Evolutionary conservation across 2,113 vertebrate species (phyloP).

Genomic region (Onychostoma macrolepis): DNA sequence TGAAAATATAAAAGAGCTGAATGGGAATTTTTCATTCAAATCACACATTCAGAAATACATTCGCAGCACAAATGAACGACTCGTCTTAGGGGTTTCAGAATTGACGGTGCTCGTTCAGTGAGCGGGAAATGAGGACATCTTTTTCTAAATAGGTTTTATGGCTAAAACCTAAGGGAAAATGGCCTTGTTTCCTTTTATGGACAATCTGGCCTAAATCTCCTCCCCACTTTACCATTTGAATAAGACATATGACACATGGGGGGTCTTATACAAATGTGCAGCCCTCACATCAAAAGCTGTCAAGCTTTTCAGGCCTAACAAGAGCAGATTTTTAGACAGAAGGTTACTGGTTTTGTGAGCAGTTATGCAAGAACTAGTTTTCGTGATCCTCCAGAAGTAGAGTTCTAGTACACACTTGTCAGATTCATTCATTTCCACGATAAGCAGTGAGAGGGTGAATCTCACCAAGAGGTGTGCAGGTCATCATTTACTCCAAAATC

Average conservation of each 20-base stretch:
- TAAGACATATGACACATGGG: slow-evolving; percentile 40
- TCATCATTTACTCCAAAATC: background rate
- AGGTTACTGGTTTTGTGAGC: background rate
- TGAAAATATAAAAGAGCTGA: background rate
- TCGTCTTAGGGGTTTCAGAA: background rate
- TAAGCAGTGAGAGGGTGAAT: background rate
- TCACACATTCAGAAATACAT: slow-evolving; percentile 5
- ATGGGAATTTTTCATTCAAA: slow-evolving; percentile 21
- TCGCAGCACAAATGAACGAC: background rate
- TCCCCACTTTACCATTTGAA: slow-evolving; percentile 34
- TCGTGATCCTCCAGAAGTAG: background rate
- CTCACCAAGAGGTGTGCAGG: background rate
- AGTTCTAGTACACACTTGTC: background rate
- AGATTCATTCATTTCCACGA: background rate
- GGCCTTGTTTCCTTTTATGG: slow-evolving; percentile 60
- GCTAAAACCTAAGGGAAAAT: slow-evolving; percentile 54
- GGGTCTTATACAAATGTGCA: slow-evolving; percentile 19
- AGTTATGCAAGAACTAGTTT: slow-evolving; percentile 5
- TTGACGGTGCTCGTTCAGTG: slow-evolving; percentile 29
- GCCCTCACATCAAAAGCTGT: background rate
- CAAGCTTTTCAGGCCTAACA: background rate
- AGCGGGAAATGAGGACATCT: slow-evolving; percentile 53
- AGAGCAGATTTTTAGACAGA: background rate
- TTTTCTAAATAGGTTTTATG: slow-evolving; percentile 59
- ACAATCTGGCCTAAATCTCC: slow-evolving; percentile 56